Conservation (phyloP, 1,140 invertebrate species). For the Drosophila pseudoobscura region DNA sequence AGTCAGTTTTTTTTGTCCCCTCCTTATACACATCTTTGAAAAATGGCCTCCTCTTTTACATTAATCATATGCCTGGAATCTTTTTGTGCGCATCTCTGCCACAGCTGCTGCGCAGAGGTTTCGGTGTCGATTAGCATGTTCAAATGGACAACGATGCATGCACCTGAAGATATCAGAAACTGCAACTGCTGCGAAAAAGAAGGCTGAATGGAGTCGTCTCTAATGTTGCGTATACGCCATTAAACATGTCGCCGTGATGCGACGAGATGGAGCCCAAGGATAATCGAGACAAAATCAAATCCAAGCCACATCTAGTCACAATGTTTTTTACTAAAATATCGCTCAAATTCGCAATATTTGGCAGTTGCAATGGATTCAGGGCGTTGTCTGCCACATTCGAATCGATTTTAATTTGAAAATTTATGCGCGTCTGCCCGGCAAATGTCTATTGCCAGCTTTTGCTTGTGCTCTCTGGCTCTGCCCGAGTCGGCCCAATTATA, state of each 20-base stretch:
- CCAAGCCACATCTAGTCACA: conserved; percentile 16
- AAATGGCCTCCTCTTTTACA: conserved; percentile 43
- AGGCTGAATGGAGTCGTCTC: conserved; percentile 8
- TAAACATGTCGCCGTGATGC: not conserved
- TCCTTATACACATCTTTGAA: conserved; percentile 31
- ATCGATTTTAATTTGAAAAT: conserved; percentile 55
- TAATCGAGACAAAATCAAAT: conserved; percentile 20
- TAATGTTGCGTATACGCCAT: conserved; percentile 32
- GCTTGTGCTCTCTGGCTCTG: conserved; percentile 24
- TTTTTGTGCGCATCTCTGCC: conserved; percentile 10
- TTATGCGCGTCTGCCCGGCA: conserved; percentile 52
- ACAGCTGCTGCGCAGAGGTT: conserved; percentile 8
- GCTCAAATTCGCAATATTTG: not conserved
- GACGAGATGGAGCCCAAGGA: not conserved
- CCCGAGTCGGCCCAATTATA: conserved; percentile 56
- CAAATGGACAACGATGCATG: conserved; percentile 10
- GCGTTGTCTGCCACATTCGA: conserved; percentile 1
- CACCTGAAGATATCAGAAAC: conserved; percentile 18
- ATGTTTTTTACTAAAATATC: too few species aligned
- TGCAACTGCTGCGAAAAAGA: conserved; percentile 15
- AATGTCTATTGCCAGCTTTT: conserved; percentile 37
- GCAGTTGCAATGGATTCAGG: too few species aligned
- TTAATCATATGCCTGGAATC: conserved; percentile 27
- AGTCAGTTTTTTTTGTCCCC: conserved; percentile 42
- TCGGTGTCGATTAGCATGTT: conserved; percentile 25